Base-by-base conservation (phyloP, 2,888 invertebrate genomes). In the Empis livida region DNA sequence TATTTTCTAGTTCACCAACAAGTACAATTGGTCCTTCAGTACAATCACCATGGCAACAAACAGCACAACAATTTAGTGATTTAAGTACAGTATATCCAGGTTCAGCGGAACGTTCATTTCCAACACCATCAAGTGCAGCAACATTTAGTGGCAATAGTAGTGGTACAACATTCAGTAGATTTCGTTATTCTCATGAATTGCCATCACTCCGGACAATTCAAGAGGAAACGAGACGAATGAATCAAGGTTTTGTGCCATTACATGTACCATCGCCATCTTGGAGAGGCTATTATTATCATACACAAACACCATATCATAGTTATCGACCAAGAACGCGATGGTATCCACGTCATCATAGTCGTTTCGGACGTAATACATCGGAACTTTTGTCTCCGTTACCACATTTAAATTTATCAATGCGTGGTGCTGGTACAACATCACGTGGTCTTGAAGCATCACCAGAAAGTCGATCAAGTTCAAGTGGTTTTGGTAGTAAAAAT, bases 401-500 rank as follows among this genome's bases (percentile, higher is more conserved):
- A 2, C 72, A 78, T 50, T 60, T 74, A 1, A 74, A 73, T 55
- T 55, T 64, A 2, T 59, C 65, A 13, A 53, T 66, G 51, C 61
- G 64, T 23, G 48, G 51, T 37, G 43, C 46, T 23, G 47, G 54
- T 8, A 47, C 50, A 0, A 43, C 32, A 1, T 43, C 35, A 9
- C 42, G 49, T 13, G 56, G 54, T 38, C 71, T 78, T 61, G 86
- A 87, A 63, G 83, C 87, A 10, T 90, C 89, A 5, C 91, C 91
- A 1, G 90, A 90, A 65, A 87, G 87, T 60, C 78, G 89, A 44
- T 88, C 88, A 15, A 89, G 88, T 60, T 89, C 89, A 35, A 88
- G 88, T 63, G 91, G 91, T 13, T 90, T 91, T 65, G 91, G 90
- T 51, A 90, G 90, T 61, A 89, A 91, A 64, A 92, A 91, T 70